These are phyloP conservation scores for Rhombomys opimus DNA, from an alignment of 2,113 vertebrate genomes.

Conservation along the genomic window DNA sequence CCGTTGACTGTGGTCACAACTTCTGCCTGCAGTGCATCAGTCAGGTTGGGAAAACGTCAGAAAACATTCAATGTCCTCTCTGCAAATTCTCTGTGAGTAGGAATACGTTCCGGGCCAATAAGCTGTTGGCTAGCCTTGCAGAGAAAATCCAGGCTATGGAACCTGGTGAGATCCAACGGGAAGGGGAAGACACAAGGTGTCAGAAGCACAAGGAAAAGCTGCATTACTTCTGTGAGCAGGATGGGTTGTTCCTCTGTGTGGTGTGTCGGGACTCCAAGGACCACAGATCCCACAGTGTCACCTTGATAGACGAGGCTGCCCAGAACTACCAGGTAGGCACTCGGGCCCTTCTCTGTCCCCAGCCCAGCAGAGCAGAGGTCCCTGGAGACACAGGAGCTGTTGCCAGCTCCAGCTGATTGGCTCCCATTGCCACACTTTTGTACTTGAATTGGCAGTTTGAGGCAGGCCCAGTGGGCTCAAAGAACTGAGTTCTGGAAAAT, in stretches of 20 bases:
- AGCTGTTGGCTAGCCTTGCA: not conserved
- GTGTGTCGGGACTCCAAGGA: not conserved
- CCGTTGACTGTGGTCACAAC: not conserved
- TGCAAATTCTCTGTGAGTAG: not conserved
- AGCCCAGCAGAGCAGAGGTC: not conserved
- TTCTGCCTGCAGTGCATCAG: conserved; percentile 43
- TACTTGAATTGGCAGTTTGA: not conserved
- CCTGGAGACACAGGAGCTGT: not conserved
- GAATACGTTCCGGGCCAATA: not conserved
- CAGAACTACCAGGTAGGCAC: conserved; percentile 21
- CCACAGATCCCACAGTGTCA: not conserved
- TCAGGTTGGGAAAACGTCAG: fast-evolving
- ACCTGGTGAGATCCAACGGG: not conserved
- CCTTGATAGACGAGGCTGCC: conserved; percentile 25
- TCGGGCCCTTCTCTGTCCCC: not conserved
- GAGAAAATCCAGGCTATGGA: not conserved
- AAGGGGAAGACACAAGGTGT: not conserved
- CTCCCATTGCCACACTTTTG: fast-evolving
- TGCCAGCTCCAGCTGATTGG: not conserved
- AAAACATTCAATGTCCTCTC: not conserved
- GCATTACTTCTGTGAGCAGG: conserved; percentile 14
- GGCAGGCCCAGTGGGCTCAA: not conserved
- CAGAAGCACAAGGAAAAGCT: not conserved
- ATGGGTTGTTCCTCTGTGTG: not conserved
- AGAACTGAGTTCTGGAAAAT: not conserved